Base-by-base conservation (phyloP, 1,140 invertebrate genomes). In the Cotesia typhae region DNA sequence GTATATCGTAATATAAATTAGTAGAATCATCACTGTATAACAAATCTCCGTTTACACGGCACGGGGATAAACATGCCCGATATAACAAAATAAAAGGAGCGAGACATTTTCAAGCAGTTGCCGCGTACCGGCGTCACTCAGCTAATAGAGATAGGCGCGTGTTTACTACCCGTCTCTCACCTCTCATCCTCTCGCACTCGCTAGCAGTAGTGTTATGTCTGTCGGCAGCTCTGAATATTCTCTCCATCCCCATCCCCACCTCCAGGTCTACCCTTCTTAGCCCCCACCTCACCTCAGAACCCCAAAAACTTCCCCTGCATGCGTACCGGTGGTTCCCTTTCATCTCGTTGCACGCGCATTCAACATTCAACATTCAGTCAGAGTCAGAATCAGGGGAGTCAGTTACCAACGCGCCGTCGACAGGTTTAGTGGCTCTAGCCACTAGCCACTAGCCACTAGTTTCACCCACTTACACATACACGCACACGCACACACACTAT, bases 141-240 rank as follows among this genome's bases (percentile, higher is more conserved):
- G 83, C 81, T 84, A 87, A 85, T 85, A 85, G 82, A 85, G 83
- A 85, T 85, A 85, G 83, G 81, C 81, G 80, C 81, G 80, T 83
- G 81, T 82, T 83, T 55, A 67, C 65, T 72, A 79, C 78, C 67
- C 63, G 66, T 68, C 38, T 38, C 28, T 64, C 28, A 28, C 28
- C 28, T 28, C 28, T 28, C 28, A 28, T 28, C 28, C 28, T 28
- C 28, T 28, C 28, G 28, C 28, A 28, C 28, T 28, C 28, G 28
- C 28, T 28, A 28, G 28, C 2, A 28, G 28, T 28, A 28, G 28
- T 28, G 28, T 28, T 28, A 28, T 28, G 28, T 71, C 72, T 66
- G 67, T 66, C 76, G 71, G 75, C 71, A 74, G 71, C 47, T 73
- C 68, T 65, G 10, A 14, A 47, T 67, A 38, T 66, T 28, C 59